phyloP scores from a whole-genome alignment of 2,113 vertebrate species.

The Pomatorhinus ruficollis region DNA sequence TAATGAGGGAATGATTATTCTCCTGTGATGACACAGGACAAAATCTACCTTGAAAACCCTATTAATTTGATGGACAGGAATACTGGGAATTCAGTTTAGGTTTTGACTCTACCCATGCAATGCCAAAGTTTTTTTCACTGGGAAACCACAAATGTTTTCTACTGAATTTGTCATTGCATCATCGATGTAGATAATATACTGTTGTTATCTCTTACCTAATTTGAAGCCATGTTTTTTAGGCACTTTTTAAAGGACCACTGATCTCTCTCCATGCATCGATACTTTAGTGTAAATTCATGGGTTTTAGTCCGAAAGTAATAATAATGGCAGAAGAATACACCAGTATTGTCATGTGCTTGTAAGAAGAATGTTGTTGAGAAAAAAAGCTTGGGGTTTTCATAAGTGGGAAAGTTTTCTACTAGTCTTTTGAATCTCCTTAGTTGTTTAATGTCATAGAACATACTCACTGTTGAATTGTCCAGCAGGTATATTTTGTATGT shows the following conservation, averaged over 20 bases:
- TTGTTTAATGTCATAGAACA: neutral
- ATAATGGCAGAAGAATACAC: neutral
- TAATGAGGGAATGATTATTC: neutral
- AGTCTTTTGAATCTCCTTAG: neutral
- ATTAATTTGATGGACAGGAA: neutral
- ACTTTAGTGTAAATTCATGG: fast-evolving
- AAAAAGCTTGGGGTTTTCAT: neutral
- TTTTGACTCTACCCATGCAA: neutral
- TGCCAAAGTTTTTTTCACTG: neutral
- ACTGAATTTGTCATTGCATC: neutral
- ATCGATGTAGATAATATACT: neutral
- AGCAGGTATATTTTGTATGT: neutral
- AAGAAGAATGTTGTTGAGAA: neutral
- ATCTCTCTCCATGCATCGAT: neutral
- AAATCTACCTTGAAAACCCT: neutral
- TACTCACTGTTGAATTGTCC: neutral
- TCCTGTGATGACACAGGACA: neutral
- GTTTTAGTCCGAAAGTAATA: neutral
- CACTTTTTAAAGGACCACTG: neutral
- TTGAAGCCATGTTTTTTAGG: neutral
- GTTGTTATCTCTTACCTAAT: neutral
- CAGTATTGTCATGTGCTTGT: neutral
- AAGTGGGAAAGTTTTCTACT: neutral
- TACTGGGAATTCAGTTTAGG: neutral
- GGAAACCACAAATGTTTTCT: neutral